phyloP scores from a whole-genome alignment of 2,888 invertebrate genomes.

The Pammene fasciana region DNA sequence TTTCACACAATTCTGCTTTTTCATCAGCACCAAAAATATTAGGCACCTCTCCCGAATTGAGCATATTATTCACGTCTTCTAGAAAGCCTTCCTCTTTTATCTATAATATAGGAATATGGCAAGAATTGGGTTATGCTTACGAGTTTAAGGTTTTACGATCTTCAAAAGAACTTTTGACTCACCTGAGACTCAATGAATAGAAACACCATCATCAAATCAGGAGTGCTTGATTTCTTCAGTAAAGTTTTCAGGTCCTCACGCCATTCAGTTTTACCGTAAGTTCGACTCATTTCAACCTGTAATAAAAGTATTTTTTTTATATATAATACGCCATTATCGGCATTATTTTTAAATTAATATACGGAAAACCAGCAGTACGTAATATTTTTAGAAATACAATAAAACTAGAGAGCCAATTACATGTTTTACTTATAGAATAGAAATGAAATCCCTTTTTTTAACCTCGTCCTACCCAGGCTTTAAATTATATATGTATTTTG shows the following conservation, averaged over 20 bases:
- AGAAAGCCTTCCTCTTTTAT: slow-evolving; percentile 96
- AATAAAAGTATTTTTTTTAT: slow-evolving; percentile 35
- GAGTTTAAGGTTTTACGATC: neutral
- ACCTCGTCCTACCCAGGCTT: no score
- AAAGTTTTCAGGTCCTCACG: slow-evolving; percentile 95
- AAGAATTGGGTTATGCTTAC: neutral
- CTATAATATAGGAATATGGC: slow-evolving; percentile 61
- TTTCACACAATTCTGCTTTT: slow-evolving; percentile 94
- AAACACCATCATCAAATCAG: slow-evolving; percentile 94
- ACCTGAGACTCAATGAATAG: slow-evolving; percentile 96
- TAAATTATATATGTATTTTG: no score
- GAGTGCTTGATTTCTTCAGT: slow-evolving; percentile 90
- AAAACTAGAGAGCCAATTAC: no score
- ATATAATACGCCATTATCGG: neutral
- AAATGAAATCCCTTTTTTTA: no score
- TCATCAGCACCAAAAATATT: slow-evolving; percentile 94
- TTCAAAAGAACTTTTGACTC: slow-evolving; percentile 13
- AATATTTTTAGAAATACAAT: no score
- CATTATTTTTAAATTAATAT: no score
- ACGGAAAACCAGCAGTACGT: no score
- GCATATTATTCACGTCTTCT: slow-evolving; percentile 95
- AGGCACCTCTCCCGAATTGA: slow-evolving; percentile 97
- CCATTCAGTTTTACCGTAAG: slow-evolving; percentile 93
- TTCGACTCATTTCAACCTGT: slow-evolving; percentile 95
- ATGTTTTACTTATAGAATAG: no score